Evolutionary conservation across 1,140 invertebrate genomes (phyloP), one percentile per base, ranked within the genome.

Genomic region (Colletes gigas): DNA sequence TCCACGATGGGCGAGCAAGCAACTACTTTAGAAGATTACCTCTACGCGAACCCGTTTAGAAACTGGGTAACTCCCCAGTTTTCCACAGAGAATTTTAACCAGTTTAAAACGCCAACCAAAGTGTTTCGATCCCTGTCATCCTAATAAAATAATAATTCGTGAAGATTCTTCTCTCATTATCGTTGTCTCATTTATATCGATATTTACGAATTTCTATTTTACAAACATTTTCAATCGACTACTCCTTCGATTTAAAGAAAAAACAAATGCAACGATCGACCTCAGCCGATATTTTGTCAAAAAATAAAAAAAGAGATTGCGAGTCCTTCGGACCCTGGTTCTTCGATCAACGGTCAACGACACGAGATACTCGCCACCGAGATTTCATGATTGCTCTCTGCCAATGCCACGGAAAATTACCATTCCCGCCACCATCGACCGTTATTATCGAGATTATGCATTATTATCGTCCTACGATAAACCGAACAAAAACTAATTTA

Each of bases 11-110:
- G 44, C 62, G 67, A 72, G 68, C 78, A 62, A 71, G 21, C 66
- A 68, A 50, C 73, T 81, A 83, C 73, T 81, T 83, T 81, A 62
- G 54, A 83, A 81, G 39, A 81, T 83, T 83, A 54, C 62, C 15
- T 77, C 47, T 62, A 69, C 76, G 76, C 59, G 50, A 67, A 67
- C n/a, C 15, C 39, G 70, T 19, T 44, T 77, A 67, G 70, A 57
- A 60, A 55, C 54, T 75, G 57, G 8, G 30, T 50, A 75, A 15
- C 59, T 47, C 39, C 54, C 75, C 52, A 81, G 70, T n/a, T 68
- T 41, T 47, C 69, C 30, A 70, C 59, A 3, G 21, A 55, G 62
- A 76, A 80, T 59, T 76, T 59, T 39, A 72, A 83, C 62, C 54
- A 54, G 41, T 74, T 70, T 44, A 15, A 68, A 50, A 41, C 44